phyloP scores from a whole-genome alignment of 2,797 vertebrate genomes.

The Onychomys arenicola region DNA sequence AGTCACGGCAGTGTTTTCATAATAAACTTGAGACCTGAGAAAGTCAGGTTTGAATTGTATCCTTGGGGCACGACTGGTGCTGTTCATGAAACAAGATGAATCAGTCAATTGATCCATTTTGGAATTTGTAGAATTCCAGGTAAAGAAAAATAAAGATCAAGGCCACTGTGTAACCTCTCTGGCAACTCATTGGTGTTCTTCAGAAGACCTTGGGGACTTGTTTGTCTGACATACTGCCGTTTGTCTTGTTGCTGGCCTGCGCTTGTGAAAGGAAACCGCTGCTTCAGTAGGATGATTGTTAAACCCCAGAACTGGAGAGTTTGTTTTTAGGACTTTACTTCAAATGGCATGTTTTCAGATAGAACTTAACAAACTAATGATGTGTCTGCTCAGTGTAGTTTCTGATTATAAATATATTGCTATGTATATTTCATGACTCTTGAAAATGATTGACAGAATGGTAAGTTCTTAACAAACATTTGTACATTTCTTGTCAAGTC shows the following conservation, averaged over 20 bases:
- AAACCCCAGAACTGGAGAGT: slow-evolving; percentile 61
- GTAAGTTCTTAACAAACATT: slow-evolving; percentile 68
- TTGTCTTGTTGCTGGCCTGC: slow-evolving; percentile 44
- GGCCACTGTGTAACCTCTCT: slow-evolving; percentile 72
- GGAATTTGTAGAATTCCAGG: slow-evolving; percentile 83
- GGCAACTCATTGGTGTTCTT: slow-evolving; percentile 73
- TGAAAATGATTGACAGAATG: slow-evolving; percentile 64
- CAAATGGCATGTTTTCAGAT: slow-evolving; percentile 74
- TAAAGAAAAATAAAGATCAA: slow-evolving; percentile 78
- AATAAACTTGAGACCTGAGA: slow-evolving; percentile 92
- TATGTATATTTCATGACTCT: slow-evolving; percentile 60
- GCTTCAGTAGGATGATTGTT: slow-evolving; percentile 50
- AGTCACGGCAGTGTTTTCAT: slow-evolving; percentile 90
- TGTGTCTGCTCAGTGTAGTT: slow-evolving; percentile 68
- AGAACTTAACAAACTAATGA: slow-evolving; percentile 66
- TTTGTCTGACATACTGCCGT: background rate
- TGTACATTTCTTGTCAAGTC: slow-evolving; percentile 68
- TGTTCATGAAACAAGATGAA: slow-evolving; percentile 85
- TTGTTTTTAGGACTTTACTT: slow-evolving; percentile 59
- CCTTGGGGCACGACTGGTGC: slow-evolving; percentile 87
- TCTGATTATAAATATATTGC: slow-evolving; percentile 74
- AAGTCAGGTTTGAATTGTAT: slow-evolving; percentile 90
- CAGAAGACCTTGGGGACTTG: slow-evolving; percentile 53
- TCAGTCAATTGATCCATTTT: slow-evolving; percentile 82
- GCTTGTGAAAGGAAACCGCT: slow-evolving; percentile 66